phyloP scores from a whole-genome alignment of 2,888 invertebrate species.

The Eristalis tenax region DNA sequence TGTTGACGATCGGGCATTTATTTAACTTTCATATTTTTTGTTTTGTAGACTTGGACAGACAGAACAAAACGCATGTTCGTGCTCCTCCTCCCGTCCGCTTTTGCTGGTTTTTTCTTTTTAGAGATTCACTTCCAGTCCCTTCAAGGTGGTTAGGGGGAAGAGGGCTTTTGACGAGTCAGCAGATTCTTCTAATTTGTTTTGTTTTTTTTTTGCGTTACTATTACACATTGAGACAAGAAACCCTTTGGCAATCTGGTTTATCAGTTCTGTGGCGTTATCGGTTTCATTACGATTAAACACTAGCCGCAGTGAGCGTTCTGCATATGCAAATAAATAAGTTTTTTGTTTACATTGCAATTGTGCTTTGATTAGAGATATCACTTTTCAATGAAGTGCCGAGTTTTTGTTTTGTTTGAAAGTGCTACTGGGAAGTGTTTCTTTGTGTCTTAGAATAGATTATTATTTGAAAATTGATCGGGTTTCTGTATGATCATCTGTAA shows the following conservation, averaged over 20 bases:
- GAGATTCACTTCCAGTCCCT: background rate
- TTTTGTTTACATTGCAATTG: constrained; percentile 1
- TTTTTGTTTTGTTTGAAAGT: background rate
- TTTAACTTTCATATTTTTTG: constrained; percentile 1
- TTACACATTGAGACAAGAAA: background rate
- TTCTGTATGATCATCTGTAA: background rate
- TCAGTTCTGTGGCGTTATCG: constrained; percentile 26
- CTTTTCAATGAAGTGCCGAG: background rate
- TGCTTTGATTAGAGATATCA: background rate
- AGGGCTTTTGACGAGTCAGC: background rate
- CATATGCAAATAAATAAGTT: constrained; percentile 29
- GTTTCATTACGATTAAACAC: background rate
- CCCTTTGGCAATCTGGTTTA: background rate
- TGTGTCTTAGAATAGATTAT: background rate
- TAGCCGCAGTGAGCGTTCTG: background rate
- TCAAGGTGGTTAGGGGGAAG: background rate
- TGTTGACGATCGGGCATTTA: background rate
- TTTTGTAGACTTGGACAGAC: background rate
- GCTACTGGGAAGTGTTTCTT: background rate
- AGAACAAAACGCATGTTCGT: background rate
- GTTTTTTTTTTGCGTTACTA: background rate
- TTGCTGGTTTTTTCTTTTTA: constrained; percentile 9
- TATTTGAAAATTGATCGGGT: background rate
- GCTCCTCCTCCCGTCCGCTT: background rate
- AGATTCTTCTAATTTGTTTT: background rate